Conservation (phyloP, 2,113 vertebrate genomes). For the Ammospiza caudacuta region DNA sequence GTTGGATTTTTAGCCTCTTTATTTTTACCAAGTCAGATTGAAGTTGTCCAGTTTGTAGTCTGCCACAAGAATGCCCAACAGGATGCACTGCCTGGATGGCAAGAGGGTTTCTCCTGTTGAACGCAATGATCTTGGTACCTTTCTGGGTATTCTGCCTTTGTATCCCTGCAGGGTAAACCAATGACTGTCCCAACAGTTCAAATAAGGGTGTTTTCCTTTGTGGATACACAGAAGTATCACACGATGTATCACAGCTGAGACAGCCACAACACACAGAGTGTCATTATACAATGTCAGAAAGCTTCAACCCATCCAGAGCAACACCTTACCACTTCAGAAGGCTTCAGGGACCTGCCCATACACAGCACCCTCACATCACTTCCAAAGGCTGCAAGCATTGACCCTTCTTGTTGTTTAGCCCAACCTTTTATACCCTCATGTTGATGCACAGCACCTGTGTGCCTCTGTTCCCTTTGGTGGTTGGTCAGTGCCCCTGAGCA, state of each 20-base stretch:
- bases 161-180: background rate
- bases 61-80: background rate
- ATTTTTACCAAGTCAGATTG: background rate
- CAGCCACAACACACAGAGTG: background rate
- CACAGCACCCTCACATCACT: background rate
- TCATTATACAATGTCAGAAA: background rate
- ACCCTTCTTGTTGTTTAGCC: background rate
- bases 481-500: background rate
- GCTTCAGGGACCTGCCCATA: background rate
- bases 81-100: background rate
- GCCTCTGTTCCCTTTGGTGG: background rate
- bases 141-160: background rate
- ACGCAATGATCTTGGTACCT: background rate
- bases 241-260: background rate
- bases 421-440: background rate
- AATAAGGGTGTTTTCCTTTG: background rate
- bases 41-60: background rate
- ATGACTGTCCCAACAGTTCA: background rate
- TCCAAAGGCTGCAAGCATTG: background rate
- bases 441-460: background rate
- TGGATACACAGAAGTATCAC: rapidly evolving
- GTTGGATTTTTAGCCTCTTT: background rate
- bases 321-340: background rate
- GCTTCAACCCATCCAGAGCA: background rate
- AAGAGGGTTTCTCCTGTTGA: background rate